Evolutionary conservation across 2,797 vertebrate genomes (phyloP).

Genomic region (Hyperoplus immaculatus): DNA sequence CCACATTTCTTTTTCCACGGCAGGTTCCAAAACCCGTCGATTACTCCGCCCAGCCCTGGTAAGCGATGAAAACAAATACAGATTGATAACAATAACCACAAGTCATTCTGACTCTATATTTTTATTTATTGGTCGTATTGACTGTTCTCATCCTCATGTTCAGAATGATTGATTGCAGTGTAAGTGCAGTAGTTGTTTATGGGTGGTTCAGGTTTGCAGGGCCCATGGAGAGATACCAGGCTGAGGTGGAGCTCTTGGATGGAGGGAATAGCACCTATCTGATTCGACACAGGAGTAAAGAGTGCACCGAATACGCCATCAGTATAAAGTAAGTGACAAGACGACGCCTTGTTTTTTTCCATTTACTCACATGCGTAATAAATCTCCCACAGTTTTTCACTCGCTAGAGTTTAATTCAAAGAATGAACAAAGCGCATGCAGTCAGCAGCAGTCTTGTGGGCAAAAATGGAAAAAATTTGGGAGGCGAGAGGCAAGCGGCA

Average conservation of each 20-base stretch:
- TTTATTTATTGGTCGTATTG: slow-evolving; percentile 40
- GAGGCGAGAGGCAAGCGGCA: slow-evolving; percentile 9
- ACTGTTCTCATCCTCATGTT: slow-evolving; percentile 45
- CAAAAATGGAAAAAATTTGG: slow-evolving; percentile 36
- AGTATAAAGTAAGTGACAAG: slow-evolving; percentile 95
- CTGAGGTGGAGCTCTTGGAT: slow-evolving; percentile 92
- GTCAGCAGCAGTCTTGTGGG: slow-evolving; percentile 26
- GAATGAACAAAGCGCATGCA: slow-evolving; percentile 32
- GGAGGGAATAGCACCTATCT: slow-evolving; percentile 93
- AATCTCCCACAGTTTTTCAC: neutral
- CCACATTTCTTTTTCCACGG: slow-evolving; percentile 38
- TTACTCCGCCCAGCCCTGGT: slow-evolving; percentile 95
- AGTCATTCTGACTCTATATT: slow-evolving; percentile 27
- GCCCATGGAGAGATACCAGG: slow-evolving; percentile 93
- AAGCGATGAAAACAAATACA: slow-evolving; percentile 76
- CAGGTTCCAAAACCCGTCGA: slow-evolving; percentile 96
- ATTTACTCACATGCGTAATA: slow-evolving; percentile 8
- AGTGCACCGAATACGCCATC: slow-evolving; percentile 96
- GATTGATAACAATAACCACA: slow-evolving; percentile 42
- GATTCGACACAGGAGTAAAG: slow-evolving; percentile 93
- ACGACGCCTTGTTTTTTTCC: neutral
- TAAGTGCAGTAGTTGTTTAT: slow-evolving; percentile 59
- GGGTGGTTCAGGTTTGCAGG: slow-evolving; percentile 92
- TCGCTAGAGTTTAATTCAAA: slow-evolving; percentile 1
- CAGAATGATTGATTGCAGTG: slow-evolving; percentile 53